Base-by-base conservation (phyloP, 2,888 invertebrate genomes). In the Catocala fraxini region DNA sequence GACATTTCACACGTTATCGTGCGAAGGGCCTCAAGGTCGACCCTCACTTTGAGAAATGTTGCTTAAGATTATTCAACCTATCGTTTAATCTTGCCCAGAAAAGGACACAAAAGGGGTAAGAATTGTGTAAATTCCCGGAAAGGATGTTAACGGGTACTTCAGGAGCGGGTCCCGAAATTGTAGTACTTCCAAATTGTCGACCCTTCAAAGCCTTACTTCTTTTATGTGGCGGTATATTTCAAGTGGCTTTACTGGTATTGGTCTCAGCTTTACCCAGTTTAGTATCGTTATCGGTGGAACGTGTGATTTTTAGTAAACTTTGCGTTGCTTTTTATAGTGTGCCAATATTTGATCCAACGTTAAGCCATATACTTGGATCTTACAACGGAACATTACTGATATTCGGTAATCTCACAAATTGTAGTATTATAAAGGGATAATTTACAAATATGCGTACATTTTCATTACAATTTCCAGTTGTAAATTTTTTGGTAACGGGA, bases 81-180 rank as follows among this genome's bases (percentile, higher is more conserved):
- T 42, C 47, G 39, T 47, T 59, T 59, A 59, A 52, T 46, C 34
- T 25, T 34, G 25, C 39, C 43, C 12, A 58, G 42, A 42, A 47
- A 52, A 53, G 52, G 42, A 59, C 25, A 63, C 60, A 65, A 71
- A 53, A 63, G 46, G 48, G 33, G 45, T 54, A 56, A 52, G 51
- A 43, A 56, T 56, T 43, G 43, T 52, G 42, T 45, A 52, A 43
- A 12, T 46, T 52, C 12, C 35, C 11, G 34, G 52, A 56, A 65
- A 55, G 47, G 56, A 59, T 41, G 42, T 64, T 63, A 59, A 71
- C 60, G 56, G 59, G 25, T 13, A 45, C 39, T 59, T 35, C 13
- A 54, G 33, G 45, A 54, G 42, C 15, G 39, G 12, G 11, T 25
- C 49, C 47, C 53, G 46, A 58, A 60, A 65, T 59, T 63, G 55